Base-by-base conservation (phyloP, 2,113 vertebrate species). In the Xenotilapia caudafasciata region DNA sequence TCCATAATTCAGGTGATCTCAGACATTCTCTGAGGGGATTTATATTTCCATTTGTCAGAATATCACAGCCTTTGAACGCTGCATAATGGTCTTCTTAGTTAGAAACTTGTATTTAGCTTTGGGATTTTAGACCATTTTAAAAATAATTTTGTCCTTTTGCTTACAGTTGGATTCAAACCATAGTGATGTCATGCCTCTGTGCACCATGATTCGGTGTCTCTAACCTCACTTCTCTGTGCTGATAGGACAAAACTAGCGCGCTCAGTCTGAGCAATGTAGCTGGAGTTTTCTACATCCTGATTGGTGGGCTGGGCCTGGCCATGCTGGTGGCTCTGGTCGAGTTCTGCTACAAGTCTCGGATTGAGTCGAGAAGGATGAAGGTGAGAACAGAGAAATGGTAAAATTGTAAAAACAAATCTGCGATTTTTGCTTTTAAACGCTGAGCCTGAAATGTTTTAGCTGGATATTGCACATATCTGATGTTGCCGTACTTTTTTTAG, bases 331-430 rank as follows among this genome's bases (percentile, higher is more conserved):
- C 99, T 80, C 97, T 99, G 96, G 97, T 99, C 86, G 99, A 99
- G 96, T 99, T 99, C 97, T 99, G 99, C 97, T 99, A 99, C 97
- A 99, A 99, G 96, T 99, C 98, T 56, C 96, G 98, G 88, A 97
- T 98, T 42, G 98, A 99, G 96, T 98, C 99, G 14, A 97, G 97
- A 85, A 95, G 98, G 91, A 99, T 99, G 98, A 99, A 99, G 98
- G 98, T 99, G 96, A 96, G 96, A 79, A 10, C 6, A 3, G 15
- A 5, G 17, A 47, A 19, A 17, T 11, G 3, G 8, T 33, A 21
- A 60, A 62, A 62, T 33, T 35, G 58, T 11, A 47, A 26, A 73
- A 73, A 47, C 14, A 73, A 26, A 4, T 15, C 35, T 15, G 13
- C 5, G 2, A 26, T 17, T 23, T 73, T 73, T 73, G 38, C 68